Evolutionary conservation across 2,113 vertebrate species (phyloP), one percentile per base, ranked within the genome.

Genomic region (Callipepla californica): DNA sequence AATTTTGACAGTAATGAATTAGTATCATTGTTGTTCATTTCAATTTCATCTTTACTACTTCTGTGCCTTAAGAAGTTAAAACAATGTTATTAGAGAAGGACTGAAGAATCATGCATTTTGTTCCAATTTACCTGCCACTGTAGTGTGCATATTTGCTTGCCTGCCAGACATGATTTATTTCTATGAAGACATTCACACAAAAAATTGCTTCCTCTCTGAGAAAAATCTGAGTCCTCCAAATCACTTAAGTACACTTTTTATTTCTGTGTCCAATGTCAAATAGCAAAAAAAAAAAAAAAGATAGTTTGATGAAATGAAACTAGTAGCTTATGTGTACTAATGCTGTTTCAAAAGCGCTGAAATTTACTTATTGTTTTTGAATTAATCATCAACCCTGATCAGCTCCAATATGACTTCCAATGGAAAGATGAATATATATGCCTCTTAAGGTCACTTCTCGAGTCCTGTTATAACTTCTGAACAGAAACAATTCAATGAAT

Each of bases 11-110:
- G 8, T 62, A 3, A 30, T 47, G 6, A 48, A 2, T 23, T 40
- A 75, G 19, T 7, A 47, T 76, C 28, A 50, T 21, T 9, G 8
- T 21, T 4, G 12, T 57, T 42, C 2, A 0, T 67, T 83, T 75
- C 28, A 9, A 2, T 67, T 53, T 2, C 61, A 9, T 42, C 13
- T 81, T 81, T 50, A 3, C 6, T 65, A 51, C 50, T 51, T 12
- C 13, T 51, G 13, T 26, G 23, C 3, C 13, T 26, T 14, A 26
- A 26, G 50, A 51, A 26, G 4, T 62, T 0, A 38, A 0, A 7
- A 10, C 23, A 51, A 7, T 68, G 12, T 12, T 68, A 10, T 14
- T 53, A 22, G 13, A 48, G 19, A 4, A 80, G 17, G 15, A 42
- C 30, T 16, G 6, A 17, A 65, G 11, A 11, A 50, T 2, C 6